These are phyloP conservation scores for Hucho hucho DNA, from an alignment of 2,113 vertebrate species.

Conservation along the genomic window DNA sequence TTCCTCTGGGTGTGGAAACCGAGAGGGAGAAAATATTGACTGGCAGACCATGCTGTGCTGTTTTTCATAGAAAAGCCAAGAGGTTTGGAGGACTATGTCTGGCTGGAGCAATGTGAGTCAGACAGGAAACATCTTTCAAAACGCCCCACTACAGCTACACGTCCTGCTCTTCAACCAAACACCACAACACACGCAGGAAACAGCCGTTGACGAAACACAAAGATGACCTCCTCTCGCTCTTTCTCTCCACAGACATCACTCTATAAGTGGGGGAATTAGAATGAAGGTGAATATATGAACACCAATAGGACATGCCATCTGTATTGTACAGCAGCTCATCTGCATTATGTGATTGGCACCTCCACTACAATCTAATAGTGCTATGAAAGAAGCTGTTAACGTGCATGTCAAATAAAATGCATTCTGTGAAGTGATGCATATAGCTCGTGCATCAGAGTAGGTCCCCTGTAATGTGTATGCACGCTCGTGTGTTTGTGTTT, in stretches of 20 bases:
- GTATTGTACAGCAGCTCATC: not conserved
- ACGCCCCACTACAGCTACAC: not conserved
- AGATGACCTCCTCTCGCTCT: conserved; percentile 1
- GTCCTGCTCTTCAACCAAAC: not conserved
- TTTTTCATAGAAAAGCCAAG: not conserved
- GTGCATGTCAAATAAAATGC: conserved; percentile 14
- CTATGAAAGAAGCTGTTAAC: conserved; percentile 14
- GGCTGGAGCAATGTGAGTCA: not conserved
- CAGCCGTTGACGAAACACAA: not conserved
- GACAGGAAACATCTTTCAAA: not conserved
- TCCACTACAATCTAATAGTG: no score
- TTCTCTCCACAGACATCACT: conserved; percentile 2
- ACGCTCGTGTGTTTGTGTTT: not conserved
- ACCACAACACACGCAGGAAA: not conserved
- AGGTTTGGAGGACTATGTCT: not conserved
- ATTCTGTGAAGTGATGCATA: no score
- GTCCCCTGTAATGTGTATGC: conserved; percentile 16
- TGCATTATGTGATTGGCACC: no score
- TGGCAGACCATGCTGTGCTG: not conserved
- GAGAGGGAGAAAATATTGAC: not conserved
- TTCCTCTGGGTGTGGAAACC: not conserved
- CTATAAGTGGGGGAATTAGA: conserved; percentile 29
- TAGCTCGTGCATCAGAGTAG: not conserved
- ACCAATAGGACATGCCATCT: conserved; percentile 38
- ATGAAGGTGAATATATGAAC: conserved; percentile 35